Percentiles rank a stretch among this genome's conserved stretches.
Conservation (phyloP, 2,888 invertebrate genomes). For the Ariolimax columbianus region DNA sequence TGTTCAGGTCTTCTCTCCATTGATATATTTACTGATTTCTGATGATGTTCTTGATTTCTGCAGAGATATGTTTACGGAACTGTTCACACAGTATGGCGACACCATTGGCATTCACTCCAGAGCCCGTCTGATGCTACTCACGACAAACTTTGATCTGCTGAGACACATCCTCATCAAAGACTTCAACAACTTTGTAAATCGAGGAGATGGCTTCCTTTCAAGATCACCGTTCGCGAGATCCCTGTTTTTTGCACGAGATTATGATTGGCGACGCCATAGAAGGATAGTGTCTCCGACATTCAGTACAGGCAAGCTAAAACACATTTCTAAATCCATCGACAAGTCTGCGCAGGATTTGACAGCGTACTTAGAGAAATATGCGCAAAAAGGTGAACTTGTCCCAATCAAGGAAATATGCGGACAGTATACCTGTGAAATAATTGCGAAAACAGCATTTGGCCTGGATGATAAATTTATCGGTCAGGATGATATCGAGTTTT, state of each 20-base stretch:
- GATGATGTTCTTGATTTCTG: no score
- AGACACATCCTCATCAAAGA: constrained; percentile 39
- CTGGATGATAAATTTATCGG: constrained; percentile 35
- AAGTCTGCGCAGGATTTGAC: constrained; percentile 10
- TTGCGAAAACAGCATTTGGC: constrained; percentile 46
- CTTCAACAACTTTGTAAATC: constrained; percentile 39
- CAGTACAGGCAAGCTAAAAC: constrained; percentile 39
- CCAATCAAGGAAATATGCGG: constrained; percentile 20
- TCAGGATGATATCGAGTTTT: constrained; percentile 4
- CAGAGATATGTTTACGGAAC: neutral
- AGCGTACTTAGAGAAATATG: constrained; percentile 11
- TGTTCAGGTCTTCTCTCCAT: no score
- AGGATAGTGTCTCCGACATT: constrained; percentile 38
- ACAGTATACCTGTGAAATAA: constrained; percentile 30
- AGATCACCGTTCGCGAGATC: constrained; percentile 23
- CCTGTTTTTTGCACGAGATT: constrained; percentile 34
- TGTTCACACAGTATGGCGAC: constrained; percentile 30
- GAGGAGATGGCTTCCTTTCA: neutral
- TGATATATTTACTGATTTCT: no score
- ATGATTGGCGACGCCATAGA: constrained; percentile 31
- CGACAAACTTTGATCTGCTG: constrained; percentile 33
- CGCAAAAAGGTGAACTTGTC: neutral
- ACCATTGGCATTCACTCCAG: neutral
- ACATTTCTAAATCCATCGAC: constrained; percentile 12
- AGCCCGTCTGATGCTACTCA: neutral